Conservation (phyloP, 2,113 vertebrate genomes). For the Chaetura pelagica region DNA sequence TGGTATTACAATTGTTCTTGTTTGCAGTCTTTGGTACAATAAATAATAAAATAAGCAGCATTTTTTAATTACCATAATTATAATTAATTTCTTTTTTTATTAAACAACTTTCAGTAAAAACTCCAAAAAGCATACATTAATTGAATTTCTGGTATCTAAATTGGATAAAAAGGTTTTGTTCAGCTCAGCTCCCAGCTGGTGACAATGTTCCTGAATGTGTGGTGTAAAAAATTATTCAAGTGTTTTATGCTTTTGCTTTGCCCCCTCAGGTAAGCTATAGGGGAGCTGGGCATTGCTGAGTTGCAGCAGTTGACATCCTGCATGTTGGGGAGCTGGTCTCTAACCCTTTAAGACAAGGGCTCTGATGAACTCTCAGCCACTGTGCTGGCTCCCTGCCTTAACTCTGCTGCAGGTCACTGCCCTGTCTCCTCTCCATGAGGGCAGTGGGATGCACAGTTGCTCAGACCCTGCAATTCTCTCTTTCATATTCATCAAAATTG, state of each 20-base stretch:
- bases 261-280: neutral
- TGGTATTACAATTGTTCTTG: neutral
- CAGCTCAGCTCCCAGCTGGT: neutral
- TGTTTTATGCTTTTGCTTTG: neutral
- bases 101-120: neutral
- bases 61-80: too few relatives aligned
- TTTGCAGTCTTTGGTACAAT: neutral
- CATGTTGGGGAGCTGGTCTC: neutral
- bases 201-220: accelerated
- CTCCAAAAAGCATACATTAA: neutral
- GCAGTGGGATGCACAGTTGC: neutral
- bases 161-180: neutral
- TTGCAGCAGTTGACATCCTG: neutral
- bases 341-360: neutral
- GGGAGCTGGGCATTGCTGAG: neutral
- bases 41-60: too few relatives aligned
- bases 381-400: neutral
- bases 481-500: neutral
- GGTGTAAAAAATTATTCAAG: neutral
- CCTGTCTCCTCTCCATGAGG: neutral
- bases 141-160: neutral
- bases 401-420: neutral
- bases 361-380: accelerated
- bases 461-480: neutral
- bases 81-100: too few relatives aligned